A percentile compares a stretch with the other conserved stretches of the same genome.
Conservation (phyloP, 2,888 invertebrate species). For the Drosophila setosimentum region DNA sequence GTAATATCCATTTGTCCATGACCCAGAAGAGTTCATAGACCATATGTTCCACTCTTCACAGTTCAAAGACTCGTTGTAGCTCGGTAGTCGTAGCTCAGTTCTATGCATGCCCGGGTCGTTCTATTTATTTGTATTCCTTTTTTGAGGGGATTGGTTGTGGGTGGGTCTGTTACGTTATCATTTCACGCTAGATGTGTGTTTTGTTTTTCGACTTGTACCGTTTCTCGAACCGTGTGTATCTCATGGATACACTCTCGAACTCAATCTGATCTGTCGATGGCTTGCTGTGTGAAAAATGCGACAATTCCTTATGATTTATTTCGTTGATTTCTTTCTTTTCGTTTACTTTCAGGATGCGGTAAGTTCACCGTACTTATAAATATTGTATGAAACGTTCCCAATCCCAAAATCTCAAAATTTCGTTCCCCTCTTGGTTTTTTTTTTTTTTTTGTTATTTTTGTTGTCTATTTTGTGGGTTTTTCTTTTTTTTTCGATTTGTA, state of each 20-base stretch:
- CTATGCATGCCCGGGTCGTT: constrained; percentile 56
- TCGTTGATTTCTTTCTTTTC: constrained; percentile 82
- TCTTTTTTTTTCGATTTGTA: constrained; percentile 26
- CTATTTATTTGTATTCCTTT: neutral
- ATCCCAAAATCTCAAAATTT: constrained; percentile 4
- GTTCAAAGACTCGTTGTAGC: constrained; percentile 46
- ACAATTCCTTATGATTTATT: constrained; percentile 71
- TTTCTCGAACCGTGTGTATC: constrained; percentile 24
- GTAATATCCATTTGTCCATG: neutral
- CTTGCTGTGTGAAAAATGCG: constrained; percentile 32
- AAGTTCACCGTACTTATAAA: constrained; percentile 76
- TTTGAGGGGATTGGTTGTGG: constrained; percentile 9
- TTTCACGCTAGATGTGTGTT: constrained; percentile 27
- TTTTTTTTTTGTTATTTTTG: neutral
- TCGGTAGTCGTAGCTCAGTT: constrained; percentile 60
- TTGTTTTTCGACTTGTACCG: constrained; percentile 16
- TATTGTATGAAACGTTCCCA: constrained; percentile 31
- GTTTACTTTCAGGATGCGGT: constrained; percentile 86
- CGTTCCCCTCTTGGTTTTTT: constrained; percentile 12
- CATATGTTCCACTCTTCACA: constrained; percentile 24
- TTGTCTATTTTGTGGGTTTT: constrained; percentile 33
- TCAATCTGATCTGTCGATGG: constrained; percentile 23
- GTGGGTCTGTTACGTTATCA: constrained; percentile 32
- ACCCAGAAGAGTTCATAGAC: constrained; percentile 6
- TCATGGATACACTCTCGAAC: constrained; percentile 12